These are phyloP conservation scores for Myodes glareolus DNA, from an alignment of 2,113 vertebrate genomes.

Conservation along the genomic window DNA sequence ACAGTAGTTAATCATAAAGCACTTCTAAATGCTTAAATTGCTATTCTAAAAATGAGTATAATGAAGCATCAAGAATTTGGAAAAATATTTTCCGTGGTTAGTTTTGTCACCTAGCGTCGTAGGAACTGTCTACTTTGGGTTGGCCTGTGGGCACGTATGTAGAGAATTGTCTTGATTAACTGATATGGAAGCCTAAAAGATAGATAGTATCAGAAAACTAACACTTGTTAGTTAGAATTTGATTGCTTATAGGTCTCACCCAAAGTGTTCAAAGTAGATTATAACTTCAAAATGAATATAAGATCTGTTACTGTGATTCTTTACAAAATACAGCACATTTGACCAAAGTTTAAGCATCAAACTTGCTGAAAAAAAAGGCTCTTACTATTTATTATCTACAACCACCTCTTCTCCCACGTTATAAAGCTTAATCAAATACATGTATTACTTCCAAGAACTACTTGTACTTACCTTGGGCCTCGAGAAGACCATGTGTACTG, in stretches of 20 bases:
- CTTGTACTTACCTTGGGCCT: slow-evolving; percentile 90
- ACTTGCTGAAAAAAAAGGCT: neutral
- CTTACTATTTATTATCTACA: neutral
- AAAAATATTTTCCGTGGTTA: slow-evolving; percentile 9
- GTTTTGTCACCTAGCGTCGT: neutral
- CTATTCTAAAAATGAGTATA: slow-evolving; percentile 26
- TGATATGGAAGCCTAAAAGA: neutral
- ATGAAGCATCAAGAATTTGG: neutral
- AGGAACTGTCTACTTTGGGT: neutral
- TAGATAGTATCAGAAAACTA: neutral
- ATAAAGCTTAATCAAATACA: neutral
- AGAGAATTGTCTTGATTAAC: neutral
- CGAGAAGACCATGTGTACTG: slow-evolving; percentile 99
- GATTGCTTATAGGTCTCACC: neutral
- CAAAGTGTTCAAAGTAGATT: slow-evolving; percentile 18
- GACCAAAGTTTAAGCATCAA: neutral
- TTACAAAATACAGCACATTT: neutral
- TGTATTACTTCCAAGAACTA: too few species aligned
- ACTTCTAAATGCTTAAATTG: neutral
- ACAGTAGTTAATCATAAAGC: neutral
- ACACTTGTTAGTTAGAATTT: slow-evolving; percentile 33
- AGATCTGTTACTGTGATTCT: neutral
- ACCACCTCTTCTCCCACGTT: neutral
- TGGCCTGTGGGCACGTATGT: neutral
- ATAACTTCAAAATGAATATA: slow-evolving; percentile 8